A percentile compares a stretch with the other conserved stretches of the same genome.
phyloP scores from a whole-genome alignment of 2,888 invertebrate genomes.

The Acanthacorydalis orientalis region DNA sequence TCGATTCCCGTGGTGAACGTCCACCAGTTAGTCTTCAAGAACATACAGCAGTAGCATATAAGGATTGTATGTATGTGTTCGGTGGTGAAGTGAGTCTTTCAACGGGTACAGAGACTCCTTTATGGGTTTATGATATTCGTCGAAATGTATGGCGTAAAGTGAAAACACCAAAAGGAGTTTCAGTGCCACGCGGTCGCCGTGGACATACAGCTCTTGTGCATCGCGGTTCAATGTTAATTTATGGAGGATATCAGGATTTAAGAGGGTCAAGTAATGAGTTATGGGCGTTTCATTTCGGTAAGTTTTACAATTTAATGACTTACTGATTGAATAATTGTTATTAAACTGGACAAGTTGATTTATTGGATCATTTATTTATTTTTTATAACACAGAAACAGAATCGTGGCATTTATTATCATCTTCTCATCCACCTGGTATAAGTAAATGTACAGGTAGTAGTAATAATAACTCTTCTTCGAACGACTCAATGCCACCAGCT shows the following conservation, averaged over 20 bases:
- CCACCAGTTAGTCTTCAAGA: slow-evolving; percentile 66
- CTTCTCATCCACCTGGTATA: slow-evolving; percentile 5
- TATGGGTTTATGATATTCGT: slow-evolving; percentile 67
- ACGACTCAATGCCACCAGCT: slow-evolving; percentile 36
- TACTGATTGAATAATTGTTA: not conserved
- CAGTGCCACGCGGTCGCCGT: slow-evolving; percentile 57
- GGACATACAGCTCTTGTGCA: slow-evolving; percentile 72
- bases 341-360: not conserved
- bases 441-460: not conserved
- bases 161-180: slow-evolving; percentile 33
- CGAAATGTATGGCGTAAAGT: slow-evolving; percentile 42
- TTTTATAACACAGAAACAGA: slow-evolving; percentile 47
- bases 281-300: slow-evolving; percentile 80
- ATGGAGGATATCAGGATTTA: slow-evolving; percentile 76
- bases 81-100: slow-evolving; percentile 75
- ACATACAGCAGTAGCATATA: slow-evolving; percentile 66
- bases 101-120: slow-evolving; percentile 58
- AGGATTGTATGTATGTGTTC: slow-evolving; percentile 62
- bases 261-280: slow-evolving; percentile 69
- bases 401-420: slow-evolving; percentile 53
- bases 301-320: slow-evolving; percentile 11
- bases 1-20: slow-evolving; percentile 49
- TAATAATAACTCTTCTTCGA: slow-evolving; percentile 15
- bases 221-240: slow-evolving; percentile 62
- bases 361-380: not conserved